Conservation (phyloP, 2,797 vertebrate genomes). For the Spatula clypeata region DNA sequence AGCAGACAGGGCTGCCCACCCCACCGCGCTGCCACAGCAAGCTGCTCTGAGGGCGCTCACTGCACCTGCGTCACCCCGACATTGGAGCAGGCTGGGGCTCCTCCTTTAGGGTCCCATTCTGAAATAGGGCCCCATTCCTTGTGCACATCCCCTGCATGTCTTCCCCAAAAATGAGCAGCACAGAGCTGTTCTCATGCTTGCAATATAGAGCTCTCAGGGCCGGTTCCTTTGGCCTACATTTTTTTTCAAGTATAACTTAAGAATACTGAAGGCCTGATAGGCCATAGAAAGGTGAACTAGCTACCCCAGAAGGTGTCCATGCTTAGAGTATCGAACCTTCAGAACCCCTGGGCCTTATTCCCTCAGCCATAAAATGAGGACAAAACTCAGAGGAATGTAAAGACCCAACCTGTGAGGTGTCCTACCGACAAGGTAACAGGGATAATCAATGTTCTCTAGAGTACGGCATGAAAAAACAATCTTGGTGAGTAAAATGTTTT, state of each 20-base stretch:
- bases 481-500: conserved; percentile 8
- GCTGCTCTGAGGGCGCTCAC: background rate
- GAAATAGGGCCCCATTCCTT: background rate
- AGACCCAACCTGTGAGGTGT: background rate
- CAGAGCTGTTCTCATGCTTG: background rate
- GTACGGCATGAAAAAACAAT: background rate
- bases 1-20: background rate
- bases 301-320: background rate
- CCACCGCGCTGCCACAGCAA: accelerated
- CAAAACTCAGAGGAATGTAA: background rate
- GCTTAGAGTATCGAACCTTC: background rate
- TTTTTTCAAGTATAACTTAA: background rate
- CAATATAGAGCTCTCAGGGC: background rate
- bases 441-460: background rate
- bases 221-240: background rate
- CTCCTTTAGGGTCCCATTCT: background rate
- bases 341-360: background rate
- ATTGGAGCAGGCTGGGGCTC: accelerated
- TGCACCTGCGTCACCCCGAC: background rate
- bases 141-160: accelerated
- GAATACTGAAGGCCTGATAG: background rate
- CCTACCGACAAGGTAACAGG: background rate
- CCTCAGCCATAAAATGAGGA: background rate
- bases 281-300: background rate
- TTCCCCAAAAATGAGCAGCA: background rate